phyloP scores from a whole-genome alignment of 2,113 vertebrate genomes.

The Monopterus albus region DNA sequence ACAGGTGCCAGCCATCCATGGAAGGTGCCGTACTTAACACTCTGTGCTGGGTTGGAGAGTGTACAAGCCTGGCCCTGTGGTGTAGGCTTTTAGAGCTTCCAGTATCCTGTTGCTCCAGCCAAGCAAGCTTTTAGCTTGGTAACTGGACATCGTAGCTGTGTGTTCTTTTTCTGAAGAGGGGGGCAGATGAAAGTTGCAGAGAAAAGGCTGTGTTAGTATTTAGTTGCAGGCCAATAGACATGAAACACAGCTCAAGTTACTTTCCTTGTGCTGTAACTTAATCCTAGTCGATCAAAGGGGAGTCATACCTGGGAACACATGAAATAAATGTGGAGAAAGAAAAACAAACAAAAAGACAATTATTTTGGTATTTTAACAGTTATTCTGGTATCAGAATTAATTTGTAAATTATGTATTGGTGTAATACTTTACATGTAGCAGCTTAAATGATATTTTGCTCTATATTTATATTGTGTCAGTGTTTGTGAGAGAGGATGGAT shows the following conservation, averaged over 20 bases:
- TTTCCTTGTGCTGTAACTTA: conserved; percentile 4
- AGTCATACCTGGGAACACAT: neutral
- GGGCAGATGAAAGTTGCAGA: conserved; percentile 34
- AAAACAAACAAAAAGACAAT: too few species aligned
- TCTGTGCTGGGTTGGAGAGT: conserved; percentile 40
- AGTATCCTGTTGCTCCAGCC: conserved; percentile 55
- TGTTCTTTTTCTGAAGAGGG: conserved; percentile 34
- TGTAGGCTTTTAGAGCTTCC: conserved; percentile 57
- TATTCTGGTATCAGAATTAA: too few species aligned
- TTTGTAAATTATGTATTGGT: too few species aligned
- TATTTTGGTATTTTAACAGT: too few species aligned
- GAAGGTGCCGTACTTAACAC: conserved; percentile 72
- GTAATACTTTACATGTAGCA: too few species aligned
- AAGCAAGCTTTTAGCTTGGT: conserved; percentile 62
- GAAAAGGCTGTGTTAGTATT: conserved; percentile 31
- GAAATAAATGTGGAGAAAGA: neutral
- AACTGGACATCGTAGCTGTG: conserved; percentile 41
- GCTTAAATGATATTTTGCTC: neutral
- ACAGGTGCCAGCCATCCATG: conserved; percentile 65
- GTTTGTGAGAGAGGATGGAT: conserved; percentile 2
- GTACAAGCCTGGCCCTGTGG: conserved; percentile 46
- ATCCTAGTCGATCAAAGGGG: neutral
- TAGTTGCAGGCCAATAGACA: conserved; percentile 10
- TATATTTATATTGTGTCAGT: neutral
- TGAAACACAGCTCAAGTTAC: conserved; percentile 10